A percentile compares a stretch with the other conserved stretches of the same genome.
Evolutionary conservation across 2,113 vertebrate genomes (phyloP).

Genomic region (Pterocles burchelli): DNA sequence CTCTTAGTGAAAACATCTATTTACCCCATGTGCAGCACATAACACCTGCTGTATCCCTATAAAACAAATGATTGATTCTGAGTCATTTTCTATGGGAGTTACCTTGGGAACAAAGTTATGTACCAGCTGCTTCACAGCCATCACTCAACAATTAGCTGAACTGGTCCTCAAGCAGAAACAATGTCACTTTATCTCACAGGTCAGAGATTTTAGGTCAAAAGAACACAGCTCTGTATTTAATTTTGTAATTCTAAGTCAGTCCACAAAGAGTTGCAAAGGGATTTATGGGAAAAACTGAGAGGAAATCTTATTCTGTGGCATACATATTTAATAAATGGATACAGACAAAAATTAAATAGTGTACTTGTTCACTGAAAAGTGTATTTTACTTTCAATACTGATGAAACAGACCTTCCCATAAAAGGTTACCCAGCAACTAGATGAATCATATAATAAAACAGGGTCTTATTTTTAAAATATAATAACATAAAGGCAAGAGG

Average conservation of each 20-base stretch:
- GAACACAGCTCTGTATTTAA: neutral
- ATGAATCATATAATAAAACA: neutral
- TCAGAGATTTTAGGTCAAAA: constrained; percentile 11
- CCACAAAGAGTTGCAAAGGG: neutral
- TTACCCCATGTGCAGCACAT: neutral
- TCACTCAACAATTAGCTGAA: constrained; percentile 38
- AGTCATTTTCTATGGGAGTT: neutral
- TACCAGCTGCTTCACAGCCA: constrained; percentile 1
- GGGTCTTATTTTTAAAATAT: neutral
- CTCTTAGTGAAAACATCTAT: neutral
- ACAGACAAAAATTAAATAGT: neutral
- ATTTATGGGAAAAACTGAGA: neutral
- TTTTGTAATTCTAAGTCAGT: neutral
- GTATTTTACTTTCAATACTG: neutral
- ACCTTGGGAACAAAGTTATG: constrained; percentile 34
- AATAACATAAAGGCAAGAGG: neutral
- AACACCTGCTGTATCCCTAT: neutral
- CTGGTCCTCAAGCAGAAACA: constrained; percentile 4
- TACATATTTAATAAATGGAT: neutral
- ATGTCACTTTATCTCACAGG: constrained; percentile 9
- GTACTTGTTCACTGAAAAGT: neutral
- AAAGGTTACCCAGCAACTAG: neutral
- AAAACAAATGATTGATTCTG: neutral
- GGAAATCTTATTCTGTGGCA: neutral
- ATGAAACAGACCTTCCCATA: neutral